Conservation (phyloP, 2,888 invertebrate species). For the Clitarchus hookeri region DNA sequence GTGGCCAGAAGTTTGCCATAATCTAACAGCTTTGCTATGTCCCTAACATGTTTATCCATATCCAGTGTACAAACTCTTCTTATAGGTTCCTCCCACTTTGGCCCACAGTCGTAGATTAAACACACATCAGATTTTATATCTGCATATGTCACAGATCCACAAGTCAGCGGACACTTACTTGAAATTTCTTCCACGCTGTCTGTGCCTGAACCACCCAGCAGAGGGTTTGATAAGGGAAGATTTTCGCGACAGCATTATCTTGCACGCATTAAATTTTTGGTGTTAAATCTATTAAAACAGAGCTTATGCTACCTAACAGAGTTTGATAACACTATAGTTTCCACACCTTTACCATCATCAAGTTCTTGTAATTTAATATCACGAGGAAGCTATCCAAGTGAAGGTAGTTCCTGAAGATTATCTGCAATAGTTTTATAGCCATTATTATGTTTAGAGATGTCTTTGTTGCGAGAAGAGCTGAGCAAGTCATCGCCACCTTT, state of each 20-base stretch:
- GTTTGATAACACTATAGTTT: background rate
- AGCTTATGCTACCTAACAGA: background rate
- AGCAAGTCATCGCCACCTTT: background rate
- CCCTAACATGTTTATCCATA: background rate
- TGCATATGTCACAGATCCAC: background rate
- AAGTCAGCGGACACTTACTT: background rate
- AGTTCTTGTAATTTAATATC: background rate
- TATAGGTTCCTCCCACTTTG: background rate
- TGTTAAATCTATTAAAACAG: background rate
- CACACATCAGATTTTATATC: background rate
- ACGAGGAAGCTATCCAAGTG: background rate
- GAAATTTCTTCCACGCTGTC: background rate
- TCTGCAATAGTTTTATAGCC: background rate
- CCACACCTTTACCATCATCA: background rate
- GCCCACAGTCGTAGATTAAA: background rate
- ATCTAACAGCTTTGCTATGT: background rate
- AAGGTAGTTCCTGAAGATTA: background rate
- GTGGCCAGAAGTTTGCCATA: background rate
- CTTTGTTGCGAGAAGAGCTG: background rate
- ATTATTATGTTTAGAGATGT: background rate
- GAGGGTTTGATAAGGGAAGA: background rate
- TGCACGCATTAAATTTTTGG: background rate
- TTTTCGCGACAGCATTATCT: background rate
- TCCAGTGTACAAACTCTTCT: background rate
- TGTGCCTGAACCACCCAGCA: background rate